Evolutionary conservation across 2,888 invertebrate genomes (phyloP).

Genomic region (Lochmaea crataegi): DNA sequence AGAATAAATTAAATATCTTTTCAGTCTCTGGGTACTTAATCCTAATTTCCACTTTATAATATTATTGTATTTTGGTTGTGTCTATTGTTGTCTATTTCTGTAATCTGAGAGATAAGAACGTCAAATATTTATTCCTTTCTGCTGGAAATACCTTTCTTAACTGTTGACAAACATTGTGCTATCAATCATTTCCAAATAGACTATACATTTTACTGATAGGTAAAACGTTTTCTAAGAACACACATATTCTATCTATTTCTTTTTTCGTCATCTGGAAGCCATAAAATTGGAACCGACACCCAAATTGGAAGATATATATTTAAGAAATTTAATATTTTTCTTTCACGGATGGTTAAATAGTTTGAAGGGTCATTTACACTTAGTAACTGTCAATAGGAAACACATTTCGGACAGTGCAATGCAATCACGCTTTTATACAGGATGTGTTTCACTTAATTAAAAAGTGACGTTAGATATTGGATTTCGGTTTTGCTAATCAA

Average conservation of each 20-base stretch:
- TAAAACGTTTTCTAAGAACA: background rate
- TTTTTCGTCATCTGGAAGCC: slow-evolving; percentile 32
- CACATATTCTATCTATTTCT: background rate
- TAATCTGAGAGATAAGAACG: no score
- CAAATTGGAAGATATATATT: slow-evolving; percentile 19
- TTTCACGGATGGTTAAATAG: slow-evolving; percentile 7
- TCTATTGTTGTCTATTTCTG: no score
- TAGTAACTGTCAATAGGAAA: slow-evolving; percentile 26
- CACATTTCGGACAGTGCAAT: slow-evolving; percentile 21
- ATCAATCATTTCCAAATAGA: no score
- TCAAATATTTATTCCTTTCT: no score
- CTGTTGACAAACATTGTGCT: no score
- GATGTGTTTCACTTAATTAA: background rate
- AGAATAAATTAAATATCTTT: no score
- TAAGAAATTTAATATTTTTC: slow-evolving; percentile 31
- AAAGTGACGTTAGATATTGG: no score
- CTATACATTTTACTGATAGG: background rate
- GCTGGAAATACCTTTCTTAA: no score
- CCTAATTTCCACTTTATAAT: no score
- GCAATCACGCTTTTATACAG: background rate
- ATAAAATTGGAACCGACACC: slow-evolving; percentile 23
- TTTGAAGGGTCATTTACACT: slow-evolving; percentile 22
- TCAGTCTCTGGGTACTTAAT: no score
- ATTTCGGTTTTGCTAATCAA: no score
- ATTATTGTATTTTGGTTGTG: no score